Percentiles rank a stretch among this genome's conserved stretches.
Evolutionary conservation across 2,888 invertebrate species (phyloP).

Genomic region (Orgyia antiqua): DNA sequence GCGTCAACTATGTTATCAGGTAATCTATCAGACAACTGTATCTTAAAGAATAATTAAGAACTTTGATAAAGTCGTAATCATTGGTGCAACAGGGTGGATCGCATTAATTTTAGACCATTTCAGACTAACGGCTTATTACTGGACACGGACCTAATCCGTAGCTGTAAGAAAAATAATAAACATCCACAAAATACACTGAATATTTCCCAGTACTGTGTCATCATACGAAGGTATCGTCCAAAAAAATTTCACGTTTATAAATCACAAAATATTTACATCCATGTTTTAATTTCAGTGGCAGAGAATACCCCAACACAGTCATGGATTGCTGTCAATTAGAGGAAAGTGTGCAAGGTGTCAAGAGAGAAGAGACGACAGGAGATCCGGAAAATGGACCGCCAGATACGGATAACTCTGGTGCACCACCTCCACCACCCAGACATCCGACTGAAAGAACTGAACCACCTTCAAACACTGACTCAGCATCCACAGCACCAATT

Average conservation of each 20-base stretch:
- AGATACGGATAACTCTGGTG: conserved; percentile 83
- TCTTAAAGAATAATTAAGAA: too few species aligned
- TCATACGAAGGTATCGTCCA: background rate
- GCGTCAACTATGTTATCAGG: conserved; percentile 98
- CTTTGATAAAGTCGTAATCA: too few species aligned
- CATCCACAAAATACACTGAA: too few species aligned
- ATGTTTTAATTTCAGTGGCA: conserved; percentile 79
- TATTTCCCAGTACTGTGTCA: too few species aligned
- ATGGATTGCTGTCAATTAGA: conserved; percentile 97
- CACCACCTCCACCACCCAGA: conserved; percentile 54
- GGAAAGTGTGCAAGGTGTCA: conserved; percentile 88
- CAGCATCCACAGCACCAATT: conserved; percentile 60
- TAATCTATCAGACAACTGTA: conserved; percentile 50
- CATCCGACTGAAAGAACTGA: conserved; percentile 61
- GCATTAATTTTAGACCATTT: too few species aligned
- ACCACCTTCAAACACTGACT: conserved; percentile 57
- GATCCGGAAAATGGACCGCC: conserved; percentile 94
- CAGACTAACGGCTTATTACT: too few species aligned
- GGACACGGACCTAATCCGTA: too few species aligned
- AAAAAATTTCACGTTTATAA: background rate
- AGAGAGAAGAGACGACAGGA: conserved; percentile 88
- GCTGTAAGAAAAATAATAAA: too few species aligned
- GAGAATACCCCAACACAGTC: conserved; percentile 93
- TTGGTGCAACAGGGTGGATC: too few species aligned
- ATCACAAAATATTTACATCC: conserved; percentile 4